phyloP scores from a whole-genome alignment of 2,888 invertebrate genomes.

The Physocephala rufipes region DNA sequence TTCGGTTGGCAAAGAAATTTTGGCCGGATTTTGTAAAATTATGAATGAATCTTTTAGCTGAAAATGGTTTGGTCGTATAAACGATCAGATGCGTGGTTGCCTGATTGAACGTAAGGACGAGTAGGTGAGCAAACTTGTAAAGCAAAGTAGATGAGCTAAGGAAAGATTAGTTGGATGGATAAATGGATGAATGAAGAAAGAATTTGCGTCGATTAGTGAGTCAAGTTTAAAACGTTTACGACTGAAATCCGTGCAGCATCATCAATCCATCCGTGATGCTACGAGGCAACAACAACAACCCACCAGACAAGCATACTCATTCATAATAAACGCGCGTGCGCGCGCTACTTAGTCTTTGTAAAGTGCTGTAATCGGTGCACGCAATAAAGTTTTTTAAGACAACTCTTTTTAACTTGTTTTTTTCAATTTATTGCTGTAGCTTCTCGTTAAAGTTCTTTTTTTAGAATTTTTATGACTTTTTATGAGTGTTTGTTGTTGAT shows the following conservation, averaged over 20 bases:
- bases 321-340: conserved; percentile 48
- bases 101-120: too few relatives aligned
- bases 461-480: conserved; percentile 6
- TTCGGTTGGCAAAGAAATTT: not conserved
- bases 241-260: conserved; percentile 20
- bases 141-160: too few relatives aligned
- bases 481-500: conserved; percentile 29
- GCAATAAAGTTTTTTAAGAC: conserved; percentile 56
- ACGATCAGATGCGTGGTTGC: too few relatives aligned
- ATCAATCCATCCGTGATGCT: not conserved
- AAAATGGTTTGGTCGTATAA: too few relatives aligned
- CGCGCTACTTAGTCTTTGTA: conserved; percentile 37
- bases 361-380: conserved; percentile 58
- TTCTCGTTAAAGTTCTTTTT: conserved; percentile 16
- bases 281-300: not conserved
- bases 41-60: conserved; percentile 40
- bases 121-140: too few relatives aligned
- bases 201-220: not conserved
- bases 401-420: conserved; percentile 12
- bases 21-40: conserved; percentile 21
- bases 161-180: too few relatives aligned
- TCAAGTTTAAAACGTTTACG: not conserved
- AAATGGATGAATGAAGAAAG: too few relatives aligned
- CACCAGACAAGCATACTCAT: conserved; percentile 45
- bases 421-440: not conserved